Base-by-base conservation (phyloP, 2,113 vertebrate species). In the Chionis minor region DNA sequence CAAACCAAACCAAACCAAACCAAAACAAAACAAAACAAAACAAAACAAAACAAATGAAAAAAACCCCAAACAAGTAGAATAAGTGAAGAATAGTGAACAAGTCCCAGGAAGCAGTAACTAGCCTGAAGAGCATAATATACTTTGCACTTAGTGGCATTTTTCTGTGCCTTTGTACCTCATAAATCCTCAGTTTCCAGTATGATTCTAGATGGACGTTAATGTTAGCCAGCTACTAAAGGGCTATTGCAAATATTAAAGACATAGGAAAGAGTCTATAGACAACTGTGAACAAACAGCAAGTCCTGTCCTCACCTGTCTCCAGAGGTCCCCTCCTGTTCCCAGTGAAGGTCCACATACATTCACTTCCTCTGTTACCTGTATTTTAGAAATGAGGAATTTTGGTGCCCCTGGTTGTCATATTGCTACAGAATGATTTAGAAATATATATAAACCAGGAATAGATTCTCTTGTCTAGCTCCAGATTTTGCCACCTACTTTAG, bases 361-460 rank as follows among this genome's bases (percentile, higher is more conserved):
- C 70, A 81, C 28, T 63, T 17, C 38, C 13, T 54, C 33, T 86
- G 28, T 33, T 81, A 87, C 69, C 62, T 38, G 28, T 13, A 22
- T 42, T 91, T 75, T 59, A 33, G 59, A 92, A 71, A 14, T 33
- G 33, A 86, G 17, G 44, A 33, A 59, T 87, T 78, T 81, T 3
- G 3, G 52, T 71, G 23, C 14, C 9, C 14, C 16, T 14, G 27
- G 51, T 62, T 90, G n/a, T 89, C 73, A 38, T 51, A n/a, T 27
- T 40, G 77, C n/a, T 71, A 40, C 23, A 44, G 72, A 81, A 81
- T 27, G 22, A 86, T 87, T 89, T 91, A 94, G 86, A 95, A 95
- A 61, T 22, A 22, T 19, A 38, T 22, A 85, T 38, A 80, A 94
- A 89, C 18, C 22, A 59, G 55, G 40, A 92, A 90, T 6, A 63